A percentile compares a stretch with the other conserved stretches of the same genome.
phyloP scores from a whole-genome alignment of 2,888 invertebrate genomes.

The Sialis lutaria region DNA sequence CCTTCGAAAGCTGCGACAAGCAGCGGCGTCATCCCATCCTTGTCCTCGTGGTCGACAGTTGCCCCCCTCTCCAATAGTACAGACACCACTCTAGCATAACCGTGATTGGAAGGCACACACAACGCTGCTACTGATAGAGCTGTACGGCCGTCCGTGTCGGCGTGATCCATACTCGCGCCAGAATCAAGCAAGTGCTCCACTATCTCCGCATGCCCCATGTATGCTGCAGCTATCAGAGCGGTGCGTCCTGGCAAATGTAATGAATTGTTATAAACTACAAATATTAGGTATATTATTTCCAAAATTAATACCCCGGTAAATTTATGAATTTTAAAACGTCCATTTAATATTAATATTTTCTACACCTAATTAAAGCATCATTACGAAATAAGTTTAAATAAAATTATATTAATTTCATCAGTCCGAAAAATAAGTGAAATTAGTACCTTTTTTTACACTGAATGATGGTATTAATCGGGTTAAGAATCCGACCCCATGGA shows the following conservation, averaged over 20 bases:
- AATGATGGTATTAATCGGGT: no score
- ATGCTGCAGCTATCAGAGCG: conserved; percentile 85
- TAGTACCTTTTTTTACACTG: no score
- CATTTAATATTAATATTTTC: no score
- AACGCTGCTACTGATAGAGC: conserved; percentile 77
- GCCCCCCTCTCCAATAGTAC: conserved; percentile 68
- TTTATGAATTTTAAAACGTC: neutral
- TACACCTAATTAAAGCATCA: no score
- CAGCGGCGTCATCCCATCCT: conserved; percentile 75
- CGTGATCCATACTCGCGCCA: conserved; percentile 69
- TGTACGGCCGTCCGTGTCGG: conserved; percentile 75
- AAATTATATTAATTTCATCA: no score
- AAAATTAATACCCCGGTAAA: neutral
- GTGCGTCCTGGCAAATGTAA: conserved; percentile 39
- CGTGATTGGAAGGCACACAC: conserved; percentile 63
- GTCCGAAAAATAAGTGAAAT: no score
- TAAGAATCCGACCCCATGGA: no score
- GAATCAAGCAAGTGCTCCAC: conserved; percentile 66
- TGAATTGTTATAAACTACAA: no score
- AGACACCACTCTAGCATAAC: conserved; percentile 45
- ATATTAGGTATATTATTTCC: no score
- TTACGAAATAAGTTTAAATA: no score
- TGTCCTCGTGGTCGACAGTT: conserved; percentile 63
- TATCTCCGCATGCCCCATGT: conserved; percentile 91
- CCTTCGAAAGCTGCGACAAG: conserved; percentile 84